Conservation (phyloP, 2,888 invertebrate genomes). For the Dendrolimus pini region DNA sequence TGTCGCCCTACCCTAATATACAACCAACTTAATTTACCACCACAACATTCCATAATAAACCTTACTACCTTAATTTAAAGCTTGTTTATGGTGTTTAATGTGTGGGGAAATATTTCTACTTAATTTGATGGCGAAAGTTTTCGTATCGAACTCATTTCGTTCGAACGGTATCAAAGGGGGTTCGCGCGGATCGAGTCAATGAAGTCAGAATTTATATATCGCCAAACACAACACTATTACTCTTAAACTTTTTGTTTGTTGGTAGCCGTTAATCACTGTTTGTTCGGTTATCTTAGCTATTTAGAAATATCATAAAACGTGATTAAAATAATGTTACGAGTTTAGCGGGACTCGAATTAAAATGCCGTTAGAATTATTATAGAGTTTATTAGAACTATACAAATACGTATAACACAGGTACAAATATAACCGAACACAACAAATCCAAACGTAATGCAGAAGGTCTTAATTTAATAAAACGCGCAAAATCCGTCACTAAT, state of each 20-base stretch:
- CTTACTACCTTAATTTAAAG: slow-evolving; percentile 18
- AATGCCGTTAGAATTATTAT: no score
- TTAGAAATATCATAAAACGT: neutral
- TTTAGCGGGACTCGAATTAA: no score
- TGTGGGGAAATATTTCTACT: slow-evolving; percentile 38
- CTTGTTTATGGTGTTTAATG: neutral
- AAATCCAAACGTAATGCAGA: no score
- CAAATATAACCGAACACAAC: no score
- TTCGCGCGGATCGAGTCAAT: slow-evolving; percentile 42
- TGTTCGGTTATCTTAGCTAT: neutral
- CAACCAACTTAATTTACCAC: slow-evolving; percentile 10
- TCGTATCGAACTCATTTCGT: slow-evolving; percentile 60
- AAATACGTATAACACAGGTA: no score
- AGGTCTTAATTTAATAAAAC: no score
- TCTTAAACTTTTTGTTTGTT: slow-evolving; percentile 3
- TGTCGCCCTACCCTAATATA: slow-evolving; percentile 34
- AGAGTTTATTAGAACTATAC: no score
- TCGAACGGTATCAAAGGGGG: slow-evolving; percentile 43
- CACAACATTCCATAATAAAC: slow-evolving; percentile 17
- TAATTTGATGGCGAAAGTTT: slow-evolving; percentile 70
- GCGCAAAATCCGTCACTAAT: no score
- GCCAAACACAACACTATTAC: slow-evolving; percentile 19
- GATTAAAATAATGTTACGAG: no score
- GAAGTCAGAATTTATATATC: slow-evolving; percentile 41
- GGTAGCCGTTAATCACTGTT: neutral